phyloP scores from a whole-genome alignment of 1,140 invertebrate species.

The Galendromus occidentalis region DNA sequence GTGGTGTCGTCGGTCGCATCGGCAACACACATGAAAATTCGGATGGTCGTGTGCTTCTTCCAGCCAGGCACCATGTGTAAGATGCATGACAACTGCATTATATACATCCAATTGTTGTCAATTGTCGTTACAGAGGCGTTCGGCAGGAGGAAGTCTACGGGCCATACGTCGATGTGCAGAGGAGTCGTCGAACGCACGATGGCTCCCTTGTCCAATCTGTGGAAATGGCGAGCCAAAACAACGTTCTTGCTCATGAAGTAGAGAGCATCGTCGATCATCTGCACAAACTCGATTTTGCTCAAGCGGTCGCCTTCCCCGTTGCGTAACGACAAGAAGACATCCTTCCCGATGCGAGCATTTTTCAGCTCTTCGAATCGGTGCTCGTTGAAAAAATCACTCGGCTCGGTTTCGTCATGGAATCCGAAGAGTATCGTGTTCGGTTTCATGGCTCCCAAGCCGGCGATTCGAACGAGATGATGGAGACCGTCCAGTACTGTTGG shows the following conservation, averaged over 20 bases:
- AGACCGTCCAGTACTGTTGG: slow-evolving; percentile 63
- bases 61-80: slow-evolving; percentile 57
- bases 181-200: slow-evolving; percentile 29
- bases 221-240: slow-evolving; percentile 76
- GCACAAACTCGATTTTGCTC: slow-evolving; percentile 51
- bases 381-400: slow-evolving; percentile 46
- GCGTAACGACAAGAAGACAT: slow-evolving; percentile 23
- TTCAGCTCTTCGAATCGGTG: slow-evolving; percentile 17
- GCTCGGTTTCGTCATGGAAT: slow-evolving; percentile 57
- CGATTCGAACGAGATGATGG: slow-evolving; percentile 70
- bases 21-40: slow-evolving; percentile 54
- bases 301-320: slow-evolving; percentile 21
- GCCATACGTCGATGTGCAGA: slow-evolving; percentile 85
- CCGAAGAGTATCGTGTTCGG: slow-evolving; percentile 75
- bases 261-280: slow-evolving; percentile 55
- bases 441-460: slow-evolving; percentile 95
- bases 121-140: slow-evolving; percentile 47
- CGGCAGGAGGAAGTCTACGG: slow-evolving; percentile 64
- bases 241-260: slow-evolving; percentile 85
- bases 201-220: slow-evolving; percentile 41
- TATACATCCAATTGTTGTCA: slow-evolving; percentile 63
- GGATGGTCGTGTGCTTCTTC: slow-evolving; percentile 56
- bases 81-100: slow-evolving; percentile 90
- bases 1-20: slow-evolving; percentile 28
- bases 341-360: slow-evolving; percentile 17